These are phyloP conservation scores for Ailuropoda melanoleuca DNA, from an alignment of 2,113 vertebrate genomes.

Conservation along the genomic window DNA sequence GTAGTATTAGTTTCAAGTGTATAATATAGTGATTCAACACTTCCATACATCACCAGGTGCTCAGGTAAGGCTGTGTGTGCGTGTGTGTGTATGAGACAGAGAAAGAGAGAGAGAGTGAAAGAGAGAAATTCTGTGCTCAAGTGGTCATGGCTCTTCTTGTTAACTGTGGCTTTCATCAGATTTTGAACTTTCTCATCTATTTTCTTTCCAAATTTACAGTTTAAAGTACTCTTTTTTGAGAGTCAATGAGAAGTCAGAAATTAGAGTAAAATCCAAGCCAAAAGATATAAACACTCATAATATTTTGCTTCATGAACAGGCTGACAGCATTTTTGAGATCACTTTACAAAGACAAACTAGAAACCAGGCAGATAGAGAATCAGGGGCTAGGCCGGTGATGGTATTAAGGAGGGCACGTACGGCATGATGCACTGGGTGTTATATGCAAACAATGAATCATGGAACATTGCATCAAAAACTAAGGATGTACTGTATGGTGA, in stretches of 20 bases:
- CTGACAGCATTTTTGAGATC: background rate
- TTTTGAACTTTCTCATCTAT: background rate
- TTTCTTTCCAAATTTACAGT: background rate
- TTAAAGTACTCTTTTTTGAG: background rate
- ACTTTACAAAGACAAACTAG: background rate
- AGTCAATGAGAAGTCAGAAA: background rate
- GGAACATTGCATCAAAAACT: no score
- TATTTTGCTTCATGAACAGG: background rate
- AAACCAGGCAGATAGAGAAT: background rate
- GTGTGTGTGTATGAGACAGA: background rate
- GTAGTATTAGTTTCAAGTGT: background rate
- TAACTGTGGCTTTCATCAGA: background rate
- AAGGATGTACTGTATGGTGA: no score
- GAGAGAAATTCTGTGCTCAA: background rate
- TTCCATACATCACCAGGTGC: background rate
- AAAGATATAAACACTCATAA: background rate
- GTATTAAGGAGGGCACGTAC: no score
- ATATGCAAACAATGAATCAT: no score
- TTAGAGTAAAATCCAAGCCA: background rate
- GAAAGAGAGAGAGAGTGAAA: background rate
- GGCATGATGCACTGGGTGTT: no score
- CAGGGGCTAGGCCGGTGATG: no score
- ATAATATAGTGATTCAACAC: background rate
- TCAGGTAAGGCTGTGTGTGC: background rate
- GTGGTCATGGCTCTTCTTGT: background rate